Evolutionary conservation across 1,140 invertebrate species (phyloP).

Genomic region (Chironomus striatipennis): DNA sequence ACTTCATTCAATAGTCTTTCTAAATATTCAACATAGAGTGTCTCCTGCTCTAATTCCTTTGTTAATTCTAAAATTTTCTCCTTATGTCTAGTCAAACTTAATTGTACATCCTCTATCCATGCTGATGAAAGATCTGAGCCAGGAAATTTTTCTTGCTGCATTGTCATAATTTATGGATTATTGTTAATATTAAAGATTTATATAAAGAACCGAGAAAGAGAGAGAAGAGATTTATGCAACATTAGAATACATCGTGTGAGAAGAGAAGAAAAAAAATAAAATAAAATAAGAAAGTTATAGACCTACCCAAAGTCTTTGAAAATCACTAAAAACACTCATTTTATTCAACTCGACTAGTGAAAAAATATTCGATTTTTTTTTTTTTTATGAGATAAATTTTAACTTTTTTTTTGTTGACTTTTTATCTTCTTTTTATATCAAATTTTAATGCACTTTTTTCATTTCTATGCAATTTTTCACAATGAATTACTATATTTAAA

Average conservation of each 20-base stretch:
- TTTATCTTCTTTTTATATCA: too few species aligned
- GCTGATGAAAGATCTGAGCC: slow-evolving; percentile 77
- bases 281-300: neutral
- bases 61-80: slow-evolving; percentile 66
- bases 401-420: too few species aligned
- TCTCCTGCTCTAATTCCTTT: slow-evolving; percentile 80
- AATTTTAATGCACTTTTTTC: too few species aligned
- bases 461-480: too few species aligned
- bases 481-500: too few species aligned
- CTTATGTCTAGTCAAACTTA: slow-evolving; percentile 79
- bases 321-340: slow-evolving; percentile 84
- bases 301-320: slow-evolving; percentile 68
- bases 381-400: too few species aligned
- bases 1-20: slow-evolving; percentile 73
- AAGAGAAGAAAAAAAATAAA: neutral
- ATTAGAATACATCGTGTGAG: slow-evolving; percentile 11
- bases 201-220: slow-evolving; percentile 25
- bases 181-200: too few species aligned
- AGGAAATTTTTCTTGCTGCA: slow-evolving; percentile 49
- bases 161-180: too few species aligned
- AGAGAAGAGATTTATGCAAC: neutral
- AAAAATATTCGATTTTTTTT: too few species aligned
- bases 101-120: slow-evolving; percentile 83
- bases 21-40: slow-evolving; percentile 82
- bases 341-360: slow-evolving; percentile 28